A percentile compares a stretch with the other conserved stretches of the same genome.
Conservation (phyloP, 2,113 vertebrate genomes). For the Stegostoma tigrinum region DNA sequence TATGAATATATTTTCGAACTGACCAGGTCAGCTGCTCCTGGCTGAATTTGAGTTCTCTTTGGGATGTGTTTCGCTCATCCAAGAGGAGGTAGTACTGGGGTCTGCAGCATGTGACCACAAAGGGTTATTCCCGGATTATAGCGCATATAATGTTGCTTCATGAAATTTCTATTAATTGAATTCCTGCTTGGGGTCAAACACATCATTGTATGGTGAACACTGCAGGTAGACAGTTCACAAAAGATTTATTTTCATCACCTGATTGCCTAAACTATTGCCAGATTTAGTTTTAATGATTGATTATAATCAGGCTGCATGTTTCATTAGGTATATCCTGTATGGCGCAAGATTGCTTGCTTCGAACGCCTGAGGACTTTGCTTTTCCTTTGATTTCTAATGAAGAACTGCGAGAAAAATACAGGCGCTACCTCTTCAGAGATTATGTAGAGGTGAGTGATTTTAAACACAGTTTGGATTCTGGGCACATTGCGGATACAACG, state of each 20-base stretch:
- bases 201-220: not conserved
- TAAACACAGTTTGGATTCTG: not conserved
- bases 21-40: not conserved
- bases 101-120: not conserved
- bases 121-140: too few relatives aligned
- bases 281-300: not conserved
- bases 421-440: conserved; percentile 99
- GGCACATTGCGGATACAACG: not conserved
- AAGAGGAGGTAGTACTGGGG: not conserved
- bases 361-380: conserved; percentile 93
- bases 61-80: not conserved
- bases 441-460: conserved; percentile 76
- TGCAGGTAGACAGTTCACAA: not conserved
- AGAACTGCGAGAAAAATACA: conserved; percentile 96
- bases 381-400: conserved; percentile 87
- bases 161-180: not conserved
- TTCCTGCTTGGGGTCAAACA: not conserved
- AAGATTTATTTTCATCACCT: not conserved
- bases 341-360: conserved; percentile 93
- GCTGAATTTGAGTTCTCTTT: not conserved
- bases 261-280: not conserved
- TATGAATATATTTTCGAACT: not conserved
- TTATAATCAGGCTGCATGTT: not conserved
- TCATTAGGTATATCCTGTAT: conserved; percentile 87
- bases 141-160: not conserved